Percentiles rank a stretch among this genome's conserved stretches.
phyloP scores from a whole-genome alignment of 2,113 vertebrate genomes.

The Hypomesus transpacificus region DNA sequence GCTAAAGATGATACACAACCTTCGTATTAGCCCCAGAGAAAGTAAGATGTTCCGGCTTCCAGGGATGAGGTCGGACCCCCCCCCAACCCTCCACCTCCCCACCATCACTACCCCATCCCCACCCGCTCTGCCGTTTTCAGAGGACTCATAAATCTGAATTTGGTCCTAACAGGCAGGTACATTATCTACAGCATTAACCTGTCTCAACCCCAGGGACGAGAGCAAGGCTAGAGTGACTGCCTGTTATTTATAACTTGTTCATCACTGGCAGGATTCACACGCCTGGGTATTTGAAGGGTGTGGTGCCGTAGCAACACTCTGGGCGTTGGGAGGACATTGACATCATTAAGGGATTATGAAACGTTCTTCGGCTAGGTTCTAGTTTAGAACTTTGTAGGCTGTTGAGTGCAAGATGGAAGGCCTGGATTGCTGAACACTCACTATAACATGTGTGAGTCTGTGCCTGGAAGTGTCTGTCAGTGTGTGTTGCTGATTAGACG shows the following conservation, averaged over 20 bases:
- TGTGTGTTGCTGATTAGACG: background rate
- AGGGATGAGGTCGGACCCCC: background rate
- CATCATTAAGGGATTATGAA: too few relatives aligned
- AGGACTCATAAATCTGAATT: conserved; percentile 47
- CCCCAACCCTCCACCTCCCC: conserved; percentile 12
- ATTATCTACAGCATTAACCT: conserved; percentile 33
- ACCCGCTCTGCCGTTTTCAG: background rate
- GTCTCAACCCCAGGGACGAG: conserved; percentile 25
- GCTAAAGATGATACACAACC: conserved; percentile 13
- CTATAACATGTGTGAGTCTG: too few relatives aligned
- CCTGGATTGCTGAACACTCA: too few relatives aligned
- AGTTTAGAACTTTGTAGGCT: too few relatives aligned
- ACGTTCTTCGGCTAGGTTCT: too few relatives aligned
- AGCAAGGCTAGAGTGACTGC: conserved; percentile 25
- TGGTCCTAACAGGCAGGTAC: conserved; percentile 7
- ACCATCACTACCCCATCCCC: too few relatives aligned
- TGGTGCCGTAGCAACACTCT: background rate
- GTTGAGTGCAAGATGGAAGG: too few relatives aligned
- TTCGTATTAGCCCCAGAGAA: conserved; percentile 15
- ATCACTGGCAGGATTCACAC: background rate
- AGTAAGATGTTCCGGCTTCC: conserved; percentile 20
- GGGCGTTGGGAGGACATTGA: too few relatives aligned
- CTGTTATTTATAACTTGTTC: conserved; percentile 1
- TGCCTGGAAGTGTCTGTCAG: too few relatives aligned
- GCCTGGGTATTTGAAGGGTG: background rate